Evolutionary conservation across 1,140 invertebrate species (phyloP).

Genomic region (Brachionus rubens): DNA sequence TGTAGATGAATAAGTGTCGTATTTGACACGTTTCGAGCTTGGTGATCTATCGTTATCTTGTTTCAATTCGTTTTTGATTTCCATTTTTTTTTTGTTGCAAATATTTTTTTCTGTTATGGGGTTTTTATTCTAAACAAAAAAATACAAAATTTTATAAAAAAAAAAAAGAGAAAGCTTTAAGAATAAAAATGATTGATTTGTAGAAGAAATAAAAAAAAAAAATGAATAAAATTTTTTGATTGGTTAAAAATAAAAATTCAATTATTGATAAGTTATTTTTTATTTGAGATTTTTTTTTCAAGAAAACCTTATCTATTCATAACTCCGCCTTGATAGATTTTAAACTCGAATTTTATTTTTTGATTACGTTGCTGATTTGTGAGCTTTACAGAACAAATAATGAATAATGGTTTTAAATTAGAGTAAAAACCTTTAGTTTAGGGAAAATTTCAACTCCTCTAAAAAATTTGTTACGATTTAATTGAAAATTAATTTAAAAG

Average conservation of each 20-base stretch:
- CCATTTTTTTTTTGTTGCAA: not conserved
- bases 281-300: not conserved
- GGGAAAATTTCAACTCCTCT: too few relatives aligned
- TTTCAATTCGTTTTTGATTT: not conserved
- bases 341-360: not conserved
- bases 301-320: not conserved
- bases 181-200: slow-evolving; percentile 34
- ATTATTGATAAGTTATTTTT: slow-evolving; percentile 36
- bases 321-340: not conserved
- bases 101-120: too few relatives aligned
- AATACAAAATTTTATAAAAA: not conserved
- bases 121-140: slow-evolving; percentile 9
- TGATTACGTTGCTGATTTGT: slow-evolving; percentile 23
- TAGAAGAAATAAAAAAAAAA: not conserved
- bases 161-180: not conserved
- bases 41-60: slow-evolving; percentile 1
- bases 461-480: too few relatives aligned
- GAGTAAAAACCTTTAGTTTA: too few relatives aligned
- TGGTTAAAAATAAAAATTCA: not conserved
- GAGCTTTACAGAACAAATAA: not conserved
- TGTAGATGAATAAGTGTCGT: not conserved
- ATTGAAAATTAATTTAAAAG: too few relatives aligned
- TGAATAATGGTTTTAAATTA: not conserved
- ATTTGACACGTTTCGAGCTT: slow-evolving; percentile 2
- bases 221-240: not conserved